phyloP scores from a whole-genome alignment of 2,888 invertebrate species.

The Selenia dentaria region DNA sequence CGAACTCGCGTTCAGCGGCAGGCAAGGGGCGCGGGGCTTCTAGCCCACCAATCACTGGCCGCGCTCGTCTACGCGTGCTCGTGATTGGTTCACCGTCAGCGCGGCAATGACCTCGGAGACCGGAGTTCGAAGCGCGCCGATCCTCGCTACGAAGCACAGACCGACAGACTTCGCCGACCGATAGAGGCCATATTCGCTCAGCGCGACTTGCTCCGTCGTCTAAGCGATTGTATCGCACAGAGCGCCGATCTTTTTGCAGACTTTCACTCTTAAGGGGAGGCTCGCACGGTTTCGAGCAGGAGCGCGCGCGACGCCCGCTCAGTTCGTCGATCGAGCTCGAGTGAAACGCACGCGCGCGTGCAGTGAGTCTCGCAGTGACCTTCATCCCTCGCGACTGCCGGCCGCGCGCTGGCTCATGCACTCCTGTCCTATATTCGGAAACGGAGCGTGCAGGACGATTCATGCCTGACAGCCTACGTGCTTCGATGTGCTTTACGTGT shows the following conservation, averaged over 20 bases:
- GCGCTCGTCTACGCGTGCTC: constrained; percentile 74
- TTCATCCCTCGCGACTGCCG: constrained; percentile 76
- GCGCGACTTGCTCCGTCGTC: constrained; percentile 55
- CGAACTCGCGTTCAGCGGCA: constrained; percentile 84
- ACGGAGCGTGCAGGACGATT: constrained; percentile 56
- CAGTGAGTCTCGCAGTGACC: constrained; percentile 68
- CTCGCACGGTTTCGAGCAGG: constrained; percentile 67
- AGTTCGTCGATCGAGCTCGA: constrained; percentile 85
- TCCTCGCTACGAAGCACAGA: constrained; percentile 84
- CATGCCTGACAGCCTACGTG: constrained; percentile 50
- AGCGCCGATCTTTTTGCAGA: constrained; percentile 83
- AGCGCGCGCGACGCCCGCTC: constrained; percentile 77
- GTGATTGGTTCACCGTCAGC: constrained; percentile 79
- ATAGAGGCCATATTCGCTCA: constrained; percentile 81
- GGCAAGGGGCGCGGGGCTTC: constrained; percentile 68
- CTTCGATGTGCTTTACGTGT: constrained; percentile 74
- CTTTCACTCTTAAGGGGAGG: constrained; percentile 84
- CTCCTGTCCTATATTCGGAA: constrained; percentile 72
- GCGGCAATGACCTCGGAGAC: constrained; percentile 94
- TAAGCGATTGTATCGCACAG: constrained; percentile 81
- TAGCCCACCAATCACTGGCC: constrained; percentile 74
- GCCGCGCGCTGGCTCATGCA: constrained; percentile 67
- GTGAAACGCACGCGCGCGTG: constrained; percentile 78
- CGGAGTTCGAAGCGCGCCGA: constrained; percentile 92
- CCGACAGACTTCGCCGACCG: constrained; percentile 77